Conservation (phyloP, 2,888 invertebrate genomes). For the Pogonocherus hispidulus region DNA sequence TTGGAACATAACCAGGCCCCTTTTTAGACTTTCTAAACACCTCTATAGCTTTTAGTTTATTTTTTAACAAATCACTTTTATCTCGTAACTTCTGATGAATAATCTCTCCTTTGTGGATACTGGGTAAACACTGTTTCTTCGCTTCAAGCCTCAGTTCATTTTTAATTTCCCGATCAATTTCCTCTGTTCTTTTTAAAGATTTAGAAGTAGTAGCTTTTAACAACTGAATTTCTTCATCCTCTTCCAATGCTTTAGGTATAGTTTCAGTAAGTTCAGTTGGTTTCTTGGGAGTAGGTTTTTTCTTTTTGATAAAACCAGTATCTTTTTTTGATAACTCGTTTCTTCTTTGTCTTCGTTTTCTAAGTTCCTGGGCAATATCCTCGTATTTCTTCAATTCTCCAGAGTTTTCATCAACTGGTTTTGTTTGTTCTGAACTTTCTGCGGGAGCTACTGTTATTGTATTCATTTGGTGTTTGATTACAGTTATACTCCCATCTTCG, state of each 20-base stretch:
- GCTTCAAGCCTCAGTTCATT: slow-evolving; percentile 53
- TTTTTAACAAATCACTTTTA: slow-evolving; percentile 75
- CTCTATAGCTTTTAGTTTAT: slow-evolving; percentile 83
- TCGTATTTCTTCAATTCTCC: slow-evolving; percentile 43
- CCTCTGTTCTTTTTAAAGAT: slow-evolving; percentile 58
- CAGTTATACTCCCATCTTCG: slow-evolving; percentile 20
- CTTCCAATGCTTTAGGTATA: slow-evolving; percentile 47
- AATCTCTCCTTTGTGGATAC: slow-evolving; percentile 69
- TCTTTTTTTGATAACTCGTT: slow-evolving; percentile 37
- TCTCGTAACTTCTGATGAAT: slow-evolving; percentile 84
- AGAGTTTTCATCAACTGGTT: slow-evolving; percentile 21
- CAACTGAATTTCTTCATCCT: slow-evolving; percentile 58
- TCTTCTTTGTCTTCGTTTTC: slow-evolving; percentile 39
- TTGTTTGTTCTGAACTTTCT: slow-evolving; percentile 2
- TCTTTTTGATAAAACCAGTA: slow-evolving; percentile 19
- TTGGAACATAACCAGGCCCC: slow-evolving; percentile 72
- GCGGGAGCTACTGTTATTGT: slow-evolving; percentile 15
- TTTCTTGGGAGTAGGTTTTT: not conserved
- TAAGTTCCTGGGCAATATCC: slow-evolving; percentile 40
- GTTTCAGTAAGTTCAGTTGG: slow-evolving; percentile 1
- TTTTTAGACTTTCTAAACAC: slow-evolving; percentile 77
- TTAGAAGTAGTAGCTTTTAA: slow-evolving; percentile 54
- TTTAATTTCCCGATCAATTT: slow-evolving; percentile 56
- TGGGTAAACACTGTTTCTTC: slow-evolving; percentile 55
- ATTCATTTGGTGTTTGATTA: not conserved